phyloP scores from a whole-genome alignment of 2,797 vertebrate genomes.

The Petrocephalus sullivani region DNA sequence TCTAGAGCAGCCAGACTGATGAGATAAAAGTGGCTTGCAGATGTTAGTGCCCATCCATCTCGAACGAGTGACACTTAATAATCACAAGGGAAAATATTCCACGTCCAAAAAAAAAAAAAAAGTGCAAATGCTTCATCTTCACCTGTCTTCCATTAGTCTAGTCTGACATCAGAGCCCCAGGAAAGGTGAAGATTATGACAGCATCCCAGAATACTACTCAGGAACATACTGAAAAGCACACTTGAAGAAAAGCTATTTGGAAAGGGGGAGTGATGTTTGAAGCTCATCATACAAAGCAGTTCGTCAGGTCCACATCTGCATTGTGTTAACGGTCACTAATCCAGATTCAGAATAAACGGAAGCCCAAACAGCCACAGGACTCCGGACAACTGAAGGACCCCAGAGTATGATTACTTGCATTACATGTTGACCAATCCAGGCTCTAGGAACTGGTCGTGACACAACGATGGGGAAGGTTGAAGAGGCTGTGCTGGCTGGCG shows the following conservation, averaged over 20 bases:
- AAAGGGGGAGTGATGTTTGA: not conserved
- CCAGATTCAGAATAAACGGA: not conserved
- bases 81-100: not conserved
- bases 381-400: not conserved
- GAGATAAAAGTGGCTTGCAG: not conserved
- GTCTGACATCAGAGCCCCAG: not conserved
- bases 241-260: not conserved
- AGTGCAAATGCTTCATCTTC: not conserved
- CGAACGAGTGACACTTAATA: not conserved
- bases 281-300: not conserved
- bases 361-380: not conserved
- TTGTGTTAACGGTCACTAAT: not conserved
- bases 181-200: not conserved
- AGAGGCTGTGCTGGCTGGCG: not conserved
- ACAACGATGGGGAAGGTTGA: not conserved
- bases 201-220: not conserved
- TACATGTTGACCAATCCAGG: not conserved
- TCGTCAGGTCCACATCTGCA: not conserved
- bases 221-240: not conserved
- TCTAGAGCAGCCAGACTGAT: not conserved
- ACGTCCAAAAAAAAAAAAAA: not conserved
- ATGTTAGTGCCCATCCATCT: not conserved
- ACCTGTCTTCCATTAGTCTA: not conserved
- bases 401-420: not conserved
- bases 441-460: not conserved